Conservation (phyloP, 2,888 invertebrate species). For the Hyppa rectilinea region DNA sequence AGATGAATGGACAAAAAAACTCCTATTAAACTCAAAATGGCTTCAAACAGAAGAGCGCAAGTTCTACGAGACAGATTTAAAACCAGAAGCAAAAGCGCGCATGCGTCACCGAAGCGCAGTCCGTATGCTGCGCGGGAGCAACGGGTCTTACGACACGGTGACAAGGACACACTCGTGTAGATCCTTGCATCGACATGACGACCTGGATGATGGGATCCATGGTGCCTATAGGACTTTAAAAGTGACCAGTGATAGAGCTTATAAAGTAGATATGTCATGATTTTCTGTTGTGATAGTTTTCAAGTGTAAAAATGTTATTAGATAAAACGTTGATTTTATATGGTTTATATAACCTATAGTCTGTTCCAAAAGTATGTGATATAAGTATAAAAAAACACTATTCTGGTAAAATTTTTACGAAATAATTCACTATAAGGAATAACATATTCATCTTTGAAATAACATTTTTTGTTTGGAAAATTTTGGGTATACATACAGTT, state of each 20-base stretch:
- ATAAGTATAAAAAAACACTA: neutral
- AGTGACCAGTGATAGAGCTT: constrained; percentile 75
- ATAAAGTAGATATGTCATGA: constrained; percentile 40
- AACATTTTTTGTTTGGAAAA: neutral
- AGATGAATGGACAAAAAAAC: constrained; percentile 93
- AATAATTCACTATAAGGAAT: neutral
- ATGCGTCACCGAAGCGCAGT: constrained; percentile 79
- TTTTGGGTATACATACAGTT: neutral
- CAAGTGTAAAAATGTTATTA: neutral
- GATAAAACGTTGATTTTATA: too few relatives aligned
- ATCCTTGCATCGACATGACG: constrained; percentile 80
- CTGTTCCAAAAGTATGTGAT: neutral
- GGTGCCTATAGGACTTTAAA: constrained; percentile 86
- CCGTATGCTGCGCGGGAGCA: constrained; percentile 74
- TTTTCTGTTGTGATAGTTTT: neutral
- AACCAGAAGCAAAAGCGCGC: constrained; percentile 75
- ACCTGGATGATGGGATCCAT: constrained; percentile 81
- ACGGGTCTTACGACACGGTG: constrained; percentile 84
- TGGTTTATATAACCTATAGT: neutral
- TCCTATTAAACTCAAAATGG: constrained; percentile 93
- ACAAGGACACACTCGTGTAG: constrained; percentile 84
- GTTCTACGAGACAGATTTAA: constrained; percentile 85
- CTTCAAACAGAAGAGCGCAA: constrained; percentile 92
- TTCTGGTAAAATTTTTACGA: neutral
- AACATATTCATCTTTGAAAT: neutral